Evolutionary conservation across 2,888 invertebrate genomes (phyloP), one percentile per base, ranked within the genome.

Genomic region (Bursaphelenchus okinawaensis): DNA sequence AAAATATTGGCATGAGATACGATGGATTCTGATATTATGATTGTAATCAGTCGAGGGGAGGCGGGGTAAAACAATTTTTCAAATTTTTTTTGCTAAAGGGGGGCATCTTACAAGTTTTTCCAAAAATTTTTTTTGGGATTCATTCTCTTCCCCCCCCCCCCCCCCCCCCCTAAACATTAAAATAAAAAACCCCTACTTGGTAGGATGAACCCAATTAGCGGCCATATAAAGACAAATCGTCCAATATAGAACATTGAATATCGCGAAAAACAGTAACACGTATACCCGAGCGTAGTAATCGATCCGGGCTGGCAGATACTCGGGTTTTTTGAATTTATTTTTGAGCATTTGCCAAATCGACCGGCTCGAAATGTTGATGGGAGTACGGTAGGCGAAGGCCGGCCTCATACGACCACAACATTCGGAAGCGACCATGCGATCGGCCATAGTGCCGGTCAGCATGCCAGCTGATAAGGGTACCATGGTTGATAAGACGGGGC

Each of bases 221-320:
- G 60, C 19, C 28, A 40, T 59, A 27, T 59, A 59, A 20, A 50
- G 26, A 29, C 57, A 56, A 12, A 56, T 12, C 3, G 26, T 56
- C 77, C 77, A 79, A 67, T 78, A 78, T 56, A 75, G 64, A 26
- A 74, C 57, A 59, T 77, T 79, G 70, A 81, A 79, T 12, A 70
- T 22, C 7, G 80, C 54, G 63, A 81, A 81, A n/a, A 73, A 76
- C 24, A 76, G 55, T 1, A 80, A 80, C n/a, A 77, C 77, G 19
- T 72, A 63, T 60, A 81, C 74, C 27, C 83, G 70, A 67, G 93
- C 92, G 84, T 94, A 92, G 87, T 93, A 93, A 86, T 94, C 93
- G 85, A 94, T 94, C 85, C 93, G 88, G 88, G 79, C 80, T 1
- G 81, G 80, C 20, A 81, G 69, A 65, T 81, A 78, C 51, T 77